Base-by-base conservation (phyloP, 2,888 invertebrate species). In the Poecilobothrus nobilitatus region DNA sequence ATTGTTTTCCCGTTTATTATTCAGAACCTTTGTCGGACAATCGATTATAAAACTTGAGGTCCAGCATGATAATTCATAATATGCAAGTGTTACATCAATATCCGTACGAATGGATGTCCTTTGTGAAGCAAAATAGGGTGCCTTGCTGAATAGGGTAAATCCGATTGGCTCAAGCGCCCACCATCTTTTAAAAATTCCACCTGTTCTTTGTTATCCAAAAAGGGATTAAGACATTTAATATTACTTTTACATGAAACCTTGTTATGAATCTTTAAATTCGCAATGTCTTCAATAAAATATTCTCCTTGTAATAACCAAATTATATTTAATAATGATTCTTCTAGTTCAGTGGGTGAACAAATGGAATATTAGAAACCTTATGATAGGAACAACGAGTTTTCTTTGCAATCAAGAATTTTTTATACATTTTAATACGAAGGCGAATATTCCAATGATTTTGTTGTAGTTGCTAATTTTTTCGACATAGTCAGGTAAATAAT, bases 121-220 rank as follows among this genome's bases (percentile, higher is more conserved):
- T 71, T 68, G 10, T 74, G 74, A 18, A 76, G 64, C 9, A 76
- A 44, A 9, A 76, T 72, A n/a, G 73, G 73, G 71, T 73, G 72
- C 66, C 72, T 74, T 66, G 73, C 34, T n/a, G 34, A 72, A 62
- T 70, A 73, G 9, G 72, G 69, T 7, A 75, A 44, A 10, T 70
- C 53, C 10, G 75, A 71, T 65, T 73, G 70, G 27, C 69, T 65
- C 5, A 77, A 67, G 2, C 76, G 71, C 41, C 76, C 76, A 61
- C 77, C 77, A 41, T 76, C 76, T 68, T 76, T 71, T 44, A 77
- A 70, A 34, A 75, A 64, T 8, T 34, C 34, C 34, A 34, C 34
- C 34, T 8, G 6, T 34, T 34, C 34, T 5, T 34, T 34, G 8
- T 34, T 34, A 34, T 75, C 74, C 10, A 74, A 21, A 66, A 73